Percentiles rank a stretch among this genome's conserved stretches.
Evolutionary conservation across 2,797 vertebrate genomes (phyloP).

Genomic region (Melanotaenia nigrans): DNA sequence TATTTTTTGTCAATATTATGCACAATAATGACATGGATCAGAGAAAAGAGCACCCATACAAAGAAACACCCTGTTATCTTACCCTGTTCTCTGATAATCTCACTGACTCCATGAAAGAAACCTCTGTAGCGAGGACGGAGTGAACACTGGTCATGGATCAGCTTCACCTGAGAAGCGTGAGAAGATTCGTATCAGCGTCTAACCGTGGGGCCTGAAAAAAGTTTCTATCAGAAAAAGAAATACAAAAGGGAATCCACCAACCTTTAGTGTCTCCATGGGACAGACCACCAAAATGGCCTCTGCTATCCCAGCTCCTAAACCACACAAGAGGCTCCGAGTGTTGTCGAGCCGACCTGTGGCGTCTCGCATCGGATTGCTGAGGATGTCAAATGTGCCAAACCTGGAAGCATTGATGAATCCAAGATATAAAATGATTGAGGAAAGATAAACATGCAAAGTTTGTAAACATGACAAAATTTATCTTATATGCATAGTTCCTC

Average conservation of each 20-base stretch:
- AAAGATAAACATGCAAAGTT: background rate
- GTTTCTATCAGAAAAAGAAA: background rate
- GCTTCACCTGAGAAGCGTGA: constrained; percentile 80
- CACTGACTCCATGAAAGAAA: constrained; percentile 86
- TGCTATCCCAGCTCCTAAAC: constrained; percentile 81
- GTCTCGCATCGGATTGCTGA: constrained; percentile 84
- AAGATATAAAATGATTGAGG: background rate
- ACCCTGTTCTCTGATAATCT: constrained; percentile 88
- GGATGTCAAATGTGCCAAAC: constrained; percentile 86
- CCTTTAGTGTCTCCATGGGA: constrained; percentile 87
- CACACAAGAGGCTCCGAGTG: constrained; percentile 82
- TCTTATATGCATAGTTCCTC: background rate
- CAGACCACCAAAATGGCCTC: constrained; percentile 85
- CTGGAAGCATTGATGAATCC: constrained; percentile 55
- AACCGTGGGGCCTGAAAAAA: background rate
- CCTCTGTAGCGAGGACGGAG: constrained; percentile 84
- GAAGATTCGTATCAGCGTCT: background rate
- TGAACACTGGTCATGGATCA: constrained; percentile 88
- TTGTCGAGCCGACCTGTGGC: constrained; percentile 83
- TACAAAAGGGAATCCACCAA: constrained; percentile 31
- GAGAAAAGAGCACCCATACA: background rate
- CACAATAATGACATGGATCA: background rate
- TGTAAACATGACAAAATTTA: background rate
- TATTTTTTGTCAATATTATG: background rate
- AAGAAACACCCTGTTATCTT: constrained; percentile 13